These are phyloP conservation scores for Pyralis farinalis DNA, from an alignment of 2,888 invertebrate species.

Conservation along the genomic window DNA sequence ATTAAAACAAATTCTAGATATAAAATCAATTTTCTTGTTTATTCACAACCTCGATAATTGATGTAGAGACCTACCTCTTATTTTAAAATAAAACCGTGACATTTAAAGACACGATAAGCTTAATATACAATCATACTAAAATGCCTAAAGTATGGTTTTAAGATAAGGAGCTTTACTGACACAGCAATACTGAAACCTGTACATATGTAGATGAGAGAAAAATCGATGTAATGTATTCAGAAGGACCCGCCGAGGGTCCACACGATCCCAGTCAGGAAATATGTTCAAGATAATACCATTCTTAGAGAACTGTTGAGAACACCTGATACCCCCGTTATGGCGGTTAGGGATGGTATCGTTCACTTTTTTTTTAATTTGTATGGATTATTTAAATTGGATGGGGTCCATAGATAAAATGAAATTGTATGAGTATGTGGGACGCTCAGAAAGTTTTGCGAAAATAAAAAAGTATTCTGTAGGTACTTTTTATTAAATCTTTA, in stretches of 20 bases:
- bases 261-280: slow-evolving; percentile 60
- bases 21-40: no score
- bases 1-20: no score
- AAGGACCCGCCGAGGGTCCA: slow-evolving; percentile 40
- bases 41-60: no score
- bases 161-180: background rate
- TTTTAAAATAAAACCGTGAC: slow-evolving; percentile 7
- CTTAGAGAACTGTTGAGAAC: slow-evolving; percentile 63
- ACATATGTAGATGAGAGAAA: slow-evolving; percentile 36
- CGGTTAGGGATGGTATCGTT: slow-evolving; percentile 34
- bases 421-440: no score
- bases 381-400: slow-evolving; percentile 29
- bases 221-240: slow-evolving; percentile 66
- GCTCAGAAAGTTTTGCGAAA: no score
- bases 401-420: background rate
- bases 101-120: slow-evolving; percentile 7
- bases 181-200: slow-evolving; percentile 23
- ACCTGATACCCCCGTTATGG: slow-evolving; percentile 65
- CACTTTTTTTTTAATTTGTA: slow-evolving; percentile 35
- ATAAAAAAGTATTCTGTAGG: no score
- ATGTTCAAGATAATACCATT: slow-evolving; percentile 70
- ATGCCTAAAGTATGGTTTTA: slow-evolving; percentile 5
- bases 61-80: background rate
- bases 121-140: slow-evolving; percentile 8
- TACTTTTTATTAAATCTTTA: no score